phyloP scores from a whole-genome alignment of 2,797 vertebrate species.

The Crenichthys baileyi region DNA sequence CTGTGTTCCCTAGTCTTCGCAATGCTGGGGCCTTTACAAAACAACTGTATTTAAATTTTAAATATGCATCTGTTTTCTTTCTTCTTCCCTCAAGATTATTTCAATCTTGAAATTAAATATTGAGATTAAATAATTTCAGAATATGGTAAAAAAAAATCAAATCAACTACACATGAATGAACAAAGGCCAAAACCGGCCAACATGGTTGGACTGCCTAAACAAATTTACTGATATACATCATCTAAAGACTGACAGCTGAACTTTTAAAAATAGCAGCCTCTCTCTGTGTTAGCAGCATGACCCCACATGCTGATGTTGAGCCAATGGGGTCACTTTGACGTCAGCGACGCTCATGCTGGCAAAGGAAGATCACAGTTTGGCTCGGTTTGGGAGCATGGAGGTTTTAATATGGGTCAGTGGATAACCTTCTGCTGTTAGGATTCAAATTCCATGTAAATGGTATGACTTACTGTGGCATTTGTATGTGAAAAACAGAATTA shows the following conservation, averaged over 20 bases:
- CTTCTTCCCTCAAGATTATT: background rate
- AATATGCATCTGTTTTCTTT: background rate
- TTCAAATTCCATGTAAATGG: slow-evolving; percentile 20
- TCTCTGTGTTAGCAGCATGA: slow-evolving; percentile 20
- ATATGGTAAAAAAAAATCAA: background rate
- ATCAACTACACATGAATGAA: background rate
- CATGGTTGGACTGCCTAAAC: background rate
- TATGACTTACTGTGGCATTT: slow-evolving; percentile 2
- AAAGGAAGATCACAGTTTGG: slow-evolving; percentile 37
- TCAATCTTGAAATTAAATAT: background rate
- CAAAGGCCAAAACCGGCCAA: background rate
- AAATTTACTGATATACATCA: background rate
- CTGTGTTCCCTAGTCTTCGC: background rate
- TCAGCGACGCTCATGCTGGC: slow-evolving; percentile 18
- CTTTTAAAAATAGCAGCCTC: slow-evolving; percentile 36
- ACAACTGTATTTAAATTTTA: background rate
- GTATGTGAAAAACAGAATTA: slow-evolving; percentile 2
- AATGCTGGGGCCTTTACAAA: background rate
- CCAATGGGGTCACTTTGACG: slow-evolving; percentile 37
- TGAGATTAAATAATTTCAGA: background rate
- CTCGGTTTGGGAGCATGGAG: slow-evolving; percentile 34
- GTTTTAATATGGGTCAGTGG: slow-evolving; percentile 39
- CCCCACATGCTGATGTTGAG: slow-evolving; percentile 24
- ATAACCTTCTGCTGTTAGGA: slow-evolving; percentile 39
- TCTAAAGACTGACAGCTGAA: slow-evolving; percentile 12